phyloP scores from a whole-genome alignment of 1,140 invertebrate genomes.

The Microvelia longipes region DNA sequence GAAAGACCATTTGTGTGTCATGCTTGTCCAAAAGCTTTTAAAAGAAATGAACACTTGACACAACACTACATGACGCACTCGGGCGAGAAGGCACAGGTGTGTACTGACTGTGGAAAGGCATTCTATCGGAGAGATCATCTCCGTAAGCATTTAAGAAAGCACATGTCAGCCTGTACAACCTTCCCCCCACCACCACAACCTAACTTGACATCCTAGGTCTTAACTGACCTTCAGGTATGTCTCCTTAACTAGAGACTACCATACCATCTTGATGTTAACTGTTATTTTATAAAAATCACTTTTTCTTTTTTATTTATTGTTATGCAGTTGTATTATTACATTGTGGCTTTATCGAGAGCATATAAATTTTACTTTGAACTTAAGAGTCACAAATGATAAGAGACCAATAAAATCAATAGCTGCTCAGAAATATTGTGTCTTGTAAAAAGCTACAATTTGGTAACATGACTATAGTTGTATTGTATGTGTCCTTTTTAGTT shows the following conservation, averaged over 20 bases:
- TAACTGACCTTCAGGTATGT: neutral
- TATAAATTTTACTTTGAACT: too few relatives aligned
- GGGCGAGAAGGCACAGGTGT: slow-evolving; percentile 57
- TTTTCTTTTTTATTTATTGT: too few relatives aligned
- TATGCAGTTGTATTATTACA: too few relatives aligned
- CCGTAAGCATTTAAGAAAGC: slow-evolving; percentile 42
- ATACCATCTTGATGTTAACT: too few relatives aligned
- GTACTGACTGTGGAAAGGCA: slow-evolving; percentile 47
- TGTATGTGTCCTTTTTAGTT: too few relatives aligned
- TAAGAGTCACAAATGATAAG: too few relatives aligned
- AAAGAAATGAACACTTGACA: slow-evolving; percentile 63
- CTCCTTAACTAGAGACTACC: neutral
- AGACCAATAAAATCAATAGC: too few relatives aligned
- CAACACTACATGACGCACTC: slow-evolving; percentile 65
- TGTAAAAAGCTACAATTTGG: too few relatives aligned
- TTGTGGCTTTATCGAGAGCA: too few relatives aligned
- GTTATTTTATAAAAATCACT: too few relatives aligned
- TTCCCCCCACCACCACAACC: neutral
- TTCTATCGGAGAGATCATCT: slow-evolving; percentile 73
- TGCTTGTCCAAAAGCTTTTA: slow-evolving; percentile 57
- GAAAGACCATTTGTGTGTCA: slow-evolving; percentile 60
- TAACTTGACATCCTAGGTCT: neutral
- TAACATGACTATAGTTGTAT: too few relatives aligned
- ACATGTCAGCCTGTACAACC: slow-evolving; percentile 23
- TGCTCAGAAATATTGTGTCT: too few relatives aligned